Percentiles rank a stretch among this genome's conserved stretches.
Evolutionary conservation across 1,140 invertebrate species (phyloP).

Genomic region (Temnothorax nylanderi): DNA sequence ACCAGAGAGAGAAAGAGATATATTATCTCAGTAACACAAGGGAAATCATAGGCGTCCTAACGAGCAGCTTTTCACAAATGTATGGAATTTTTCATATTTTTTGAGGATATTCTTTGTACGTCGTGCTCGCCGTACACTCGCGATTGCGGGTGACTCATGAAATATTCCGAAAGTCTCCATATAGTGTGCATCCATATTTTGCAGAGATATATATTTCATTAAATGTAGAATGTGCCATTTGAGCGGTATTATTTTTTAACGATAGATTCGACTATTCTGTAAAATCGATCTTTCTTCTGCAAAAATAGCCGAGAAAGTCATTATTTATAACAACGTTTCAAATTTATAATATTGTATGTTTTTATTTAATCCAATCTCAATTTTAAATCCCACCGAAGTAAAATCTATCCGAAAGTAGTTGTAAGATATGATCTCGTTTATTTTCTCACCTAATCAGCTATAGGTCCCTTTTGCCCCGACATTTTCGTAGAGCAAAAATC

Average conservation of each 20-base stretch:
- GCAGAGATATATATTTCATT: not conserved
- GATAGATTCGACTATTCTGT: not conserved
- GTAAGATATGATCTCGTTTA: constrained; percentile 1
- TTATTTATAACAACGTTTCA: not conserved
- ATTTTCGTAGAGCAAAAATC: not conserved
- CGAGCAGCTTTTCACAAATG: constrained; percentile 68
- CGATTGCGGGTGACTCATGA: constrained; percentile 2
- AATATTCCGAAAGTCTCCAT: constrained; percentile 21
- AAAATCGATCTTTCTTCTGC: not conserved
- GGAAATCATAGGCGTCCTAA: constrained; percentile 65
- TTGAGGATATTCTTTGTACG: not conserved
- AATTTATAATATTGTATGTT: not conserved
- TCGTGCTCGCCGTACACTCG: not conserved
- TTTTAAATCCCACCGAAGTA: not conserved
- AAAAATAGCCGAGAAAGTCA: not conserved
- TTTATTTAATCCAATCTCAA: not conserved
- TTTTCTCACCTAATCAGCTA: not conserved
- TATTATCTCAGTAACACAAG: constrained; percentile 62
- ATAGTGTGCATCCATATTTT: not conserved
- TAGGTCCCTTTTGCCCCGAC: not conserved
- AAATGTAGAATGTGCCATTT: not conserved
- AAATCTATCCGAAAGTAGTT: constrained; percentile 1
- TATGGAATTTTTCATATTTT: constrained; percentile 74
- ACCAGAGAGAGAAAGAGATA: not conserved
- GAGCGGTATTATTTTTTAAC: not conserved